These are phyloP conservation scores for Aramus guarauna DNA, from an alignment of 2,113 vertebrate species.

Conservation along the genomic window DNA sequence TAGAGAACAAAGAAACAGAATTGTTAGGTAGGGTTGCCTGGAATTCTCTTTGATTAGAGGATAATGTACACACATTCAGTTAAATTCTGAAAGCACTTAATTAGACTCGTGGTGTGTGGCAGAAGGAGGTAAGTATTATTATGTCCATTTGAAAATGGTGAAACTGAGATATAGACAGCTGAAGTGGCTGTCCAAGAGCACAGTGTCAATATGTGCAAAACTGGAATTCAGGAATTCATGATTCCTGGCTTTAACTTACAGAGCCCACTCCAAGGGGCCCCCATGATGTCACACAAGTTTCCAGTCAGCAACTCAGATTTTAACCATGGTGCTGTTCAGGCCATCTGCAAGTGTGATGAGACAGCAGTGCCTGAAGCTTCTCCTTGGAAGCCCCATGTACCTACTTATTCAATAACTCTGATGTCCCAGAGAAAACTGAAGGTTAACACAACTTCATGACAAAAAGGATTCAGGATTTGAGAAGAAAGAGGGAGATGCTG, in stretches of 20 bases:
- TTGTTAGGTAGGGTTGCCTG: not conserved
- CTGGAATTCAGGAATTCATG: not conserved
- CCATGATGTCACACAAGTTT: not conserved
- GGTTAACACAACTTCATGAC: not conserved
- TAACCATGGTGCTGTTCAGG: not conserved
- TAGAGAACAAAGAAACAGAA: conserved; percentile 2
- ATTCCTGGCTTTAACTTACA: not conserved
- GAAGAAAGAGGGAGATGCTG: not conserved
- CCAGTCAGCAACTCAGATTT: not conserved
- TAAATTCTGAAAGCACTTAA: conserved; percentile 18
- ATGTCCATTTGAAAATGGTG: not conserved
- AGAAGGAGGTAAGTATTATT: not conserved
- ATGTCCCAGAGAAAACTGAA: not conserved
- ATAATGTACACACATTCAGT: not conserved
- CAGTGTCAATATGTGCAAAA: not conserved
- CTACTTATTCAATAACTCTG: not conserved
- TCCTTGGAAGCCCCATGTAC: accelerated
- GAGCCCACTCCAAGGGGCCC: not conserved
- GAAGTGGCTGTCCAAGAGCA: not conserved
- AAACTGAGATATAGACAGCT: not conserved
- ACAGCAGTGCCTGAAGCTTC: not conserved
- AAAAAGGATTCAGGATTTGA: not conserved
- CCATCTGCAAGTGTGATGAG: not conserved
- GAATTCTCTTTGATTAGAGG: not conserved
- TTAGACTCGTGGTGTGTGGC: not conserved